Evolutionary conservation across 2,113 vertebrate species (phyloP).

Genomic region (Neolamprologus modestus): DNA sequence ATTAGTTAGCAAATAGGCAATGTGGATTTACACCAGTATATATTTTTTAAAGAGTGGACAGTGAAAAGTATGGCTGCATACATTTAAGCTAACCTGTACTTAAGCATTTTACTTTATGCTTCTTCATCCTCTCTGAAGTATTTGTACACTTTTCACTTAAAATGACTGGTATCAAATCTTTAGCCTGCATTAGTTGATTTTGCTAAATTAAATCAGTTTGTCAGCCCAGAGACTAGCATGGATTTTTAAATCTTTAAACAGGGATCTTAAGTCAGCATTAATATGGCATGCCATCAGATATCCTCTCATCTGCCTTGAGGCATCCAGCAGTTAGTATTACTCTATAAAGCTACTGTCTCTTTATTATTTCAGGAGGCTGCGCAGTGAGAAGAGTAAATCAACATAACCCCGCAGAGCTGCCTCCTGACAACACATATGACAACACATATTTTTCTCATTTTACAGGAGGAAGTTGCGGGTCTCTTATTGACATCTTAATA

Average conservation of each 20-base stretch:
- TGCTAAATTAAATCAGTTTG: not conserved
- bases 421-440: conserved; percentile 32
- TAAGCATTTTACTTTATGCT: not conserved
- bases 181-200: not conserved
- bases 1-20: not conserved
- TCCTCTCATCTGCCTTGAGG: not conserved
- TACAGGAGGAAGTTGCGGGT: conserved; percentile 21
- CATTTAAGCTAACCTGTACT: not conserved
- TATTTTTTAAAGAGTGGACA: not conserved
- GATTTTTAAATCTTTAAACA: not conserved
- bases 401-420: conserved; percentile 18
- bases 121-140: not conserved
- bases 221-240: not conserved
- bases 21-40: not conserved
- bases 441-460: conserved; percentile 19
- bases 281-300: conserved; percentile 1
- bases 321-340: conserved; percentile 10
- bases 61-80: not conserved
- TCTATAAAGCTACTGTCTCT: conserved; percentile 14
- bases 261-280: not conserved
- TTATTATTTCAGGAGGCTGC: conserved; percentile 31
- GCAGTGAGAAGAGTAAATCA: conserved; percentile 30
- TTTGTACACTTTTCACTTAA: not conserved
- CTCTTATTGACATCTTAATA: conserved; percentile 17
- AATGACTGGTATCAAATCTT: not conserved